Conservation (phyloP, 2,888 invertebrate species). For the Steinernema scapterisci region DNA sequence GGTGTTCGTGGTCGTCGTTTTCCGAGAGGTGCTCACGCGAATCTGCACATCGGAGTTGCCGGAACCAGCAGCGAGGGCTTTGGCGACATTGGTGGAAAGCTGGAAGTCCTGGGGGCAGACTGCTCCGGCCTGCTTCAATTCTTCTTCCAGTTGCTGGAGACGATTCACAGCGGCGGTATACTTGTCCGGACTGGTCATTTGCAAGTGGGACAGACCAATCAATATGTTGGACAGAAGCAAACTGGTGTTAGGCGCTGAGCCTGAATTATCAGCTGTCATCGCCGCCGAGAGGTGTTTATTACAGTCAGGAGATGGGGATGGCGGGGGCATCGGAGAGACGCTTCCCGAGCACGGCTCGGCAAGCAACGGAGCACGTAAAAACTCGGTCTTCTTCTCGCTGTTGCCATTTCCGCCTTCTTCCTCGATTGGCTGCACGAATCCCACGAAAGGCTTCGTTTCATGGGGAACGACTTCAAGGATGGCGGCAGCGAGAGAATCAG, state of each 20-base stretch:
- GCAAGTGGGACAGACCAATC: conserved; percentile 46
- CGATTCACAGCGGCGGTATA: conserved; percentile 58
- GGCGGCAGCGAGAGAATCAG: conserved; percentile 52
- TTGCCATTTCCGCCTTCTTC: conserved; percentile 33
- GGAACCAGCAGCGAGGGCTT: conserved; percentile 56
- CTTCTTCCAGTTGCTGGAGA: conserved; percentile 59
- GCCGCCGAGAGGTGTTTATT: conserved; percentile 9
- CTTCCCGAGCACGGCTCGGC: conserved; percentile 25
- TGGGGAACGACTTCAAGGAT: conserved; percentile 48
- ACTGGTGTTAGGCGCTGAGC: neutral
- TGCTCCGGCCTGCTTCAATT: conserved; percentile 56
- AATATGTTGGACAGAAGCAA: conserved; percentile 32
- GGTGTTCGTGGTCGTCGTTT: conserved; percentile 66
- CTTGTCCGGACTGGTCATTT: conserved; percentile 48
- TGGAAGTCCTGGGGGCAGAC: conserved; percentile 61
- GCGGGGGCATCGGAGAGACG: conserved; percentile 1
- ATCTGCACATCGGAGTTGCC: conserved; percentile 64
- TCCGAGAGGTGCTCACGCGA: conserved; percentile 61
- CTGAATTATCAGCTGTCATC: conserved; percentile 18
- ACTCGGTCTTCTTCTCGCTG: neutral
- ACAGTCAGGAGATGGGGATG: neutral
- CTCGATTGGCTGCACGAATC: conserved; percentile 47
- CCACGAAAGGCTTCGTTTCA: conserved; percentile 49
- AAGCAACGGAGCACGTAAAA: conserved; percentile 18
- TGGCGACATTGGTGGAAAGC: conserved; percentile 60